Evolutionary conservation across 2,113 vertebrate genomes (phyloP).

Genomic region (Neoarius graeffei): DNA sequence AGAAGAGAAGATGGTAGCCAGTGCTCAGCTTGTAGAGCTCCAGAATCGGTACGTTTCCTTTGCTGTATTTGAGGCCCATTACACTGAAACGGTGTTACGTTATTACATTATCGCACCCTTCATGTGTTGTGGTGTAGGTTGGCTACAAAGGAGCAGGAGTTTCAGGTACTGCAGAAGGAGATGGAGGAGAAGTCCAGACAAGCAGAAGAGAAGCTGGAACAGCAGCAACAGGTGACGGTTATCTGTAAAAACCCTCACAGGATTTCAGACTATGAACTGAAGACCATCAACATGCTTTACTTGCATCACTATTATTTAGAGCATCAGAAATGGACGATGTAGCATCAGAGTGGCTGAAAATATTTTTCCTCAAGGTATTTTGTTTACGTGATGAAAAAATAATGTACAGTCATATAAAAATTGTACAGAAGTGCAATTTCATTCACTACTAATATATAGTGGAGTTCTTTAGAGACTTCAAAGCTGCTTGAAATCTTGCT

Average conservation of each 20-base stretch:
- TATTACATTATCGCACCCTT: background rate
- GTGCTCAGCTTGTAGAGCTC: conserved; percentile 12
- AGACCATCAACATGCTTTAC: background rate
- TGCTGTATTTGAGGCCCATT: background rate
- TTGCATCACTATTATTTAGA: background rate
- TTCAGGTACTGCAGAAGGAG: conserved; percentile 76
- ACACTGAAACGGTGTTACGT: background rate
- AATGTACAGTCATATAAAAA: too few species aligned
- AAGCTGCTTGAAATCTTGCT: background rate
- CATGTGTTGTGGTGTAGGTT: conserved; percentile 70
- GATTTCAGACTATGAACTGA: background rate
- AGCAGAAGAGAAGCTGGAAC: conserved; percentile 71
- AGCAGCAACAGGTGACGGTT: conserved; percentile 76
- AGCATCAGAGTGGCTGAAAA: background rate
- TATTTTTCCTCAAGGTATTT: background rate
- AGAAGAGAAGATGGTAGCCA: conserved; percentile 1
- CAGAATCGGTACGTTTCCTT: background rate
- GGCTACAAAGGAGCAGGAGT: conserved; percentile 78
- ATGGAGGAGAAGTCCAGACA: conserved; percentile 75
- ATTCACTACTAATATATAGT: background rate
- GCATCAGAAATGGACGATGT: background rate
- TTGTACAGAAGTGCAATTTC: background rate
- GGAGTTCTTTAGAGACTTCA: background rate
- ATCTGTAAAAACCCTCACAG: background rate
- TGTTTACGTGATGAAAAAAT: too few species aligned